A percentile compares a stretch with the other conserved stretches of the same genome.
Conservation (phyloP, 2,888 invertebrate genomes). For the Cheilosia variabilis region DNA sequence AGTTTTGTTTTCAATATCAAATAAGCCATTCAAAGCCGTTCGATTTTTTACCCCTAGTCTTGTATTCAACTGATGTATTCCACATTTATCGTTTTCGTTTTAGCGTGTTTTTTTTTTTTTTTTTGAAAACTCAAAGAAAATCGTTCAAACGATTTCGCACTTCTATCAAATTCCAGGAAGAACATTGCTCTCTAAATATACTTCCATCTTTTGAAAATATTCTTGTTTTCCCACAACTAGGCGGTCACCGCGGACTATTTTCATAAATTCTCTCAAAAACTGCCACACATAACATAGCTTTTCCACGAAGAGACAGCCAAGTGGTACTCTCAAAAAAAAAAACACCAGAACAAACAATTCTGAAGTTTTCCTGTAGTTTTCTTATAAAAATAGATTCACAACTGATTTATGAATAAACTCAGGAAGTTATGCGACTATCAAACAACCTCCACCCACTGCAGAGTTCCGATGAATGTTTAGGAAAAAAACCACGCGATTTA, state of each 20-base stretch:
- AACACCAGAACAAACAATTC: slow-evolving; percentile 5
- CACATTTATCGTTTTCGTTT: too few species aligned
- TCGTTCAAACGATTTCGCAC: too few species aligned
- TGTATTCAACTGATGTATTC: too few species aligned
- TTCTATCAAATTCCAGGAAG: slow-evolving; percentile 7
- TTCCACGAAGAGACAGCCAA: not conserved
- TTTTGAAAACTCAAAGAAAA: too few species aligned
- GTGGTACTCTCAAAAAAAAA: not conserved
- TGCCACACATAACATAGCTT: slow-evolving; percentile 38
- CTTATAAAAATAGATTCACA: slow-evolving; percentile 32
- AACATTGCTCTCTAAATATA: slow-evolving; percentile 10
- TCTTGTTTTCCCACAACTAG: not conserved
- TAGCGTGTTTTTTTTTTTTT: too few species aligned
- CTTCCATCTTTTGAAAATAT: slow-evolving; percentile 13
- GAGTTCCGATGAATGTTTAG: not conserved
- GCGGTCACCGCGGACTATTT: slow-evolving; percentile 10
- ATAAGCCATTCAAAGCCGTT: too few species aligned
- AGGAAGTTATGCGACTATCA: slow-evolving; percentile 31
- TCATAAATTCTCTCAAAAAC: slow-evolving; percentile 41
- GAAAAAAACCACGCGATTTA: not conserved
- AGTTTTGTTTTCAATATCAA: too few species aligned
- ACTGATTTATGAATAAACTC: slow-evolving; percentile 15
- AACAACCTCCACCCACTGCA: not conserved
- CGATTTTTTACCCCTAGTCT: too few species aligned
- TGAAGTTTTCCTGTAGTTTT: slow-evolving; percentile 12